Evolutionary conservation across 1,140 invertebrate genomes (phyloP).

Genomic region (Hyposmocoma kahamanoa): DNA sequence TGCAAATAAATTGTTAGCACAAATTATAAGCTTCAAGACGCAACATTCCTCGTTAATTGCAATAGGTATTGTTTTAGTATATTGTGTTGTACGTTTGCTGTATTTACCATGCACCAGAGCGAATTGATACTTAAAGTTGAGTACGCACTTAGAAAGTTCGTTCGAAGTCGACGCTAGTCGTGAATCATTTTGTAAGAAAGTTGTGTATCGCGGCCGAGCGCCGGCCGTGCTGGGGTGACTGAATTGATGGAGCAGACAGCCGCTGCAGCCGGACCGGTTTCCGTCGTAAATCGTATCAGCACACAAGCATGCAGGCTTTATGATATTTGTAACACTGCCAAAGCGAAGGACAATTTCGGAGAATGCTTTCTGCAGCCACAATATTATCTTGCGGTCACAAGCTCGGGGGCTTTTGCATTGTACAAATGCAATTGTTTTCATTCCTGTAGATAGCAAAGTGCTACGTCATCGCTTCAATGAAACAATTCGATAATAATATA

Average conservation of each 20-base stretch:
- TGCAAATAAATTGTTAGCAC: no score
- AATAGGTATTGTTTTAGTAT: no score
- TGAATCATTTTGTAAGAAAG: not conserved
- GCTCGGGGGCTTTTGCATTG: no score
- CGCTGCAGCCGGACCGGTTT: slow-evolving; percentile 52
- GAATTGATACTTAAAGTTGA: not conserved
- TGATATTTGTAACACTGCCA: slow-evolving; percentile 35
- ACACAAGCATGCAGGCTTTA: slow-evolving; percentile 27
- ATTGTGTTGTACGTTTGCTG: no score
- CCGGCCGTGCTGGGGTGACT: not conserved
- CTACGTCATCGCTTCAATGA: not conserved
- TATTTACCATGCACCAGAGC: no score
- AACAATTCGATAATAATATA: no score
- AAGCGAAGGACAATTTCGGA: slow-evolving; percentile 41
- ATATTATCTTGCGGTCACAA: no score
- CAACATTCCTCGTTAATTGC: no score
- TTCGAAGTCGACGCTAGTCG: not conserved
- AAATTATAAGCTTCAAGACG: no score
- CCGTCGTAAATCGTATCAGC: slow-evolving; percentile 49
- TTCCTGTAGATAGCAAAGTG: not conserved
- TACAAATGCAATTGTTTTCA: slow-evolving; percentile 43
- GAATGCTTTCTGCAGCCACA: slow-evolving; percentile 14
- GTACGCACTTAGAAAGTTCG: not conserved
- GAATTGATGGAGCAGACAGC: not conserved
- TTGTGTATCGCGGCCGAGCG: not conserved